Evolutionary conservation across 2,797 vertebrate genomes (phyloP).

Genomic region (Myripristis jacobus): DNA sequence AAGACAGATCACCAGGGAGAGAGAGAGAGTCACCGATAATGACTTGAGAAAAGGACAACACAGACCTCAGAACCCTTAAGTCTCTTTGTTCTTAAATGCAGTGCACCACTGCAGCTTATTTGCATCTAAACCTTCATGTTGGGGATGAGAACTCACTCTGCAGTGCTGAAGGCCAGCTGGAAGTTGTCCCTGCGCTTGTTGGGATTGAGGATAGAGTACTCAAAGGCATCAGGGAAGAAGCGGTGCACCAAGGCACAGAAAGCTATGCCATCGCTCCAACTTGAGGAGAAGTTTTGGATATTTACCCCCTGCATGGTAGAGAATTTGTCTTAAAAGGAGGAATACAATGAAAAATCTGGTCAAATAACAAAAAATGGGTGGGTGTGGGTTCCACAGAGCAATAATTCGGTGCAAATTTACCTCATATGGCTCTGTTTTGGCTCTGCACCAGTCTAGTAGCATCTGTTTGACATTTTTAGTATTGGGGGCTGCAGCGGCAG

Average conservation of each 20-base stretch:
- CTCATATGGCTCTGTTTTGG: conserved; percentile 97
- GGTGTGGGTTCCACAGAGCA: conserved; percentile 26
- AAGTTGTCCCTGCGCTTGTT: conserved; percentile 94
- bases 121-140: conserved; percentile 33
- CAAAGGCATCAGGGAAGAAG: conserved; percentile 96
- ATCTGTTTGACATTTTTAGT: conserved; percentile 98
- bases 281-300: conserved; percentile 98
- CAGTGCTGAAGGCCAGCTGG: conserved; percentile 93
- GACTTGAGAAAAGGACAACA: conserved; percentile 41
- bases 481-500: conserved; percentile 87
- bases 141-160: conserved; percentile 88
- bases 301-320: conserved; percentile 86
- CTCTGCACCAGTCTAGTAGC: conserved; percentile 98
- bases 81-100: conserved; percentile 18
- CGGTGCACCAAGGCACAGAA: conserved; percentile 97
- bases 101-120: conserved; percentile 3
- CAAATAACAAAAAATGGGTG: neutral
- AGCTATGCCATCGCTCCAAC: conserved; percentile 97
- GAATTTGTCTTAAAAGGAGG: conserved; percentile 27
- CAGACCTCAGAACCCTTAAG: conserved; percentile 26
- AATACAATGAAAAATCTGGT: neutral
- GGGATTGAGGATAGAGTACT: conserved; percentile 92
- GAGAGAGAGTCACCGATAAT: conserved; percentile 71
- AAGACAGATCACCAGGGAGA: conserved; percentile 62
- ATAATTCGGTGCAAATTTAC: conserved; percentile 74